phyloP scores from a whole-genome alignment of 2,797 vertebrate species.

The Pangasius djambal region DNA sequence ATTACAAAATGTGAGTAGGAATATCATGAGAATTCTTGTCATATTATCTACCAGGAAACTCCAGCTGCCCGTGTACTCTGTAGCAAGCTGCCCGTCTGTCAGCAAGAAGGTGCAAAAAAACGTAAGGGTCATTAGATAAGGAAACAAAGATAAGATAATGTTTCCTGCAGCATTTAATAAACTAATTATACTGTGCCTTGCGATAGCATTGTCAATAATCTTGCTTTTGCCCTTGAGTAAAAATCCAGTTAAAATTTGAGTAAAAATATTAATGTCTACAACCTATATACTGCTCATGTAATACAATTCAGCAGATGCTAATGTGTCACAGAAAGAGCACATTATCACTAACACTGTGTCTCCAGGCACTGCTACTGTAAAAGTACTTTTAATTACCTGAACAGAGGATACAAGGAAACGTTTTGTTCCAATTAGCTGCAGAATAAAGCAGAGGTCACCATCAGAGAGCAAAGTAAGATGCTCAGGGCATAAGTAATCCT shows the following conservation, averaged over 20 bases:
- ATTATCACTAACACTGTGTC: conserved; percentile 33
- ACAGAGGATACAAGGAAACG: conserved; percentile 63
- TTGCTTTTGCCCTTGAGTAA: too few species aligned
- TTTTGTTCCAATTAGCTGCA: conserved; percentile 77
- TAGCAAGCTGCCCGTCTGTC: neutral
- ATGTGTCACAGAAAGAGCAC: conserved; percentile 59
- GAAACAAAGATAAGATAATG: neutral
- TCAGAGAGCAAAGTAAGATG: conserved; percentile 51
- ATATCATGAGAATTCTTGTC: conserved; percentile 10
- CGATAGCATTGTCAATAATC: neutral
- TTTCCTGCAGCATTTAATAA: neutral
- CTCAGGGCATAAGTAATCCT: conserved; percentile 68
- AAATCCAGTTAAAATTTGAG: neutral
- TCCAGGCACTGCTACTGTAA: conserved; percentile 39
- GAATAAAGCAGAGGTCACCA: conserved; percentile 61
- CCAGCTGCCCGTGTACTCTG: neutral
- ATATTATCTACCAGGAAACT: neutral
- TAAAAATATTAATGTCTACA: neutral
- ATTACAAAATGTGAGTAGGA: neutral
- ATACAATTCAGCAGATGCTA: conserved; percentile 58
- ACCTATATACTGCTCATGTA: conserved; percentile 54
- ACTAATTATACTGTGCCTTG: neutral
- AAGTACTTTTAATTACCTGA: conserved; percentile 62
- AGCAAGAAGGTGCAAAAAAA: neutral
- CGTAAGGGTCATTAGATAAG: neutral